phyloP scores from a whole-genome alignment of 2,888 invertebrate species.

The Tetrapedia diversipes region DNA sequence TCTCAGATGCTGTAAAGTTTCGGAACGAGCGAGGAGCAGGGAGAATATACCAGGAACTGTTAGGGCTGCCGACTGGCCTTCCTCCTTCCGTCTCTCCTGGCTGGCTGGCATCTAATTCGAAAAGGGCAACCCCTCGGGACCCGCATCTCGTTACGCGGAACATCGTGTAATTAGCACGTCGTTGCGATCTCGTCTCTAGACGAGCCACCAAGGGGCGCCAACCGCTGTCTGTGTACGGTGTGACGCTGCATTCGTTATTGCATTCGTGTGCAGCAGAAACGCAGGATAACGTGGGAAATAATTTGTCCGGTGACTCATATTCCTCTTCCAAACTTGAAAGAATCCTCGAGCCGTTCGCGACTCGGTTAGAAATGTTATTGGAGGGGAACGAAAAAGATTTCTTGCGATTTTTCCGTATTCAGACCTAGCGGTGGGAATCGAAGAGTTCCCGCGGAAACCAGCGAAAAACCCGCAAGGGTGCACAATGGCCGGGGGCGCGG shows the following conservation, averaged over 20 bases:
- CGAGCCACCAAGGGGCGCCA: slow-evolving; percentile 33
- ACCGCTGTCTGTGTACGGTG: slow-evolving; percentile 30
- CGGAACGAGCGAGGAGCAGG: slow-evolving; percentile 1
- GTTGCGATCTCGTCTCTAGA: slow-evolving; percentile 71
- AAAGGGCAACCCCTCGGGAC: slow-evolving; percentile 72
- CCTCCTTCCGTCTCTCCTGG: slow-evolving; percentile 59
- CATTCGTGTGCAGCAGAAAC: no score
- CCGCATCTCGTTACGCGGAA: slow-evolving; percentile 81
- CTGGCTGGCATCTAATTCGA: slow-evolving; percentile 69
- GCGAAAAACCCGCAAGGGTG: no score
- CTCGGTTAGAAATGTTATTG: no score
- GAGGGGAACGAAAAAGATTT: no score
- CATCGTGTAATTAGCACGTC: slow-evolving; percentile 81
- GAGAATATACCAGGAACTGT: slow-evolving; percentile 60
- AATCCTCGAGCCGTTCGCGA: no score
- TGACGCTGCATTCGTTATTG: neutral
- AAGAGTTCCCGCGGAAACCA: slow-evolving; percentile 29
- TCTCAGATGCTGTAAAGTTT: no score
- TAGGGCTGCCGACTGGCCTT: slow-evolving; percentile 60
- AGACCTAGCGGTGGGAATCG: slow-evolving; percentile 24
- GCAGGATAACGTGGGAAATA: no score
- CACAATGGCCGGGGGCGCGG: no score
- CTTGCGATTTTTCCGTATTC: no score
- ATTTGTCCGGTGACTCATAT: no score
- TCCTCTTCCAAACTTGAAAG: no score